Percentiles rank a stretch among this genome's conserved stretches.
phyloP scores from a whole-genome alignment of 1,140 invertebrate species.

The Mya arenaria region DNA sequence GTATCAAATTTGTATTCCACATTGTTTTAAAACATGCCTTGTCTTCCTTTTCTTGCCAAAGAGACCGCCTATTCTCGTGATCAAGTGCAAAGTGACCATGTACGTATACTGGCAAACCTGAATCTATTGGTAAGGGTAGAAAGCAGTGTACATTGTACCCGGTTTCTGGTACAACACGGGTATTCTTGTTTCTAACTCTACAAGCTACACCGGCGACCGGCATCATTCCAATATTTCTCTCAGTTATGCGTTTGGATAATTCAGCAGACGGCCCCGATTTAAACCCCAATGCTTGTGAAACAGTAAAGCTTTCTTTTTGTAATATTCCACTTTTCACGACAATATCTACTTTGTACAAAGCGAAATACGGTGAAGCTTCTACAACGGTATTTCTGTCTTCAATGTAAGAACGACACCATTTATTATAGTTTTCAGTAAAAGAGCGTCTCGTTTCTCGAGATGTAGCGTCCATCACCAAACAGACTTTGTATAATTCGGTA shows the following conservation, averaged over 20 bases:
- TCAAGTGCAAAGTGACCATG: slow-evolving; percentile 79
- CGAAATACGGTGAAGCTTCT: neutral
- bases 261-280: slow-evolving; percentile 14
- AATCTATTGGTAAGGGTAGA: slow-evolving; percentile 73
- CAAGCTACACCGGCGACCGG: slow-evolving; percentile 75
- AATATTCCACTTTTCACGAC: slow-evolving; percentile 5
- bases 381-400: neutral
- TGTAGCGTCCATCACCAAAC: slow-evolving; percentile 35
- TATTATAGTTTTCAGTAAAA: slow-evolving; percentile 32
- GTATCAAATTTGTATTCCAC: slow-evolving; percentile 72
- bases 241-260: slow-evolving; percentile 51
- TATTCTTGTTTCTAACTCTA: neutral
- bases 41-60: slow-evolving; percentile 66
- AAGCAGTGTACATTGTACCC: slow-evolving; percentile 71
- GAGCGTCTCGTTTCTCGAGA: slow-evolving; percentile 29
- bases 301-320: slow-evolving; percentile 56
- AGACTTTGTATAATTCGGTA: slow-evolving; percentile 50
- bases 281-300: slow-evolving; percentile 70
- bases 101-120: slow-evolving; percentile 74
- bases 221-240: slow-evolving; percentile 62
- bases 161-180: neutral
- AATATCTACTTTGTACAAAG: slow-evolving; percentile 49
- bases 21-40: slow-evolving; percentile 52
- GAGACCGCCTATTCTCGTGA: slow-evolving; percentile 71
- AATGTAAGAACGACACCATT: neutral